These are phyloP conservation scores for Eulemur mongoz DNA, from an alignment of 2,797 vertebrate species.

Conservation along the genomic window DNA sequence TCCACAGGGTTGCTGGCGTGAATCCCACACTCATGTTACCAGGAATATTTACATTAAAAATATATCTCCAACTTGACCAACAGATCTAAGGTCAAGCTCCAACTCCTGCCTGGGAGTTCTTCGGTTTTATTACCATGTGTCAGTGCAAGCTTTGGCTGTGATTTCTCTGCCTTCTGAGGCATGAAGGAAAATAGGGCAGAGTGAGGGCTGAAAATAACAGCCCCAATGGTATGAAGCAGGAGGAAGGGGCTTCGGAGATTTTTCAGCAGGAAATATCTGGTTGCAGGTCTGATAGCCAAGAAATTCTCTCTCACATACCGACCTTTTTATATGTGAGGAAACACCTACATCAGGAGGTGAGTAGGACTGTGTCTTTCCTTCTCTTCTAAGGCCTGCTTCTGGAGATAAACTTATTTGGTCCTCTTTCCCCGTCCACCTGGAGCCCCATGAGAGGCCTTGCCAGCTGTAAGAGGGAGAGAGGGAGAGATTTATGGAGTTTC, in stretches of 20 bases:
- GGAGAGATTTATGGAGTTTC: not conserved
- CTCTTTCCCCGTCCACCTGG: constrained; percentile 71
- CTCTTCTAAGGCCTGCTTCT: constrained; percentile 75
- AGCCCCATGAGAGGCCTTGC: not conserved
- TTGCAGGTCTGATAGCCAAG: constrained; percentile 70
- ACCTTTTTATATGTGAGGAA: constrained; percentile 73
- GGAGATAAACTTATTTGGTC: constrained; percentile 27
- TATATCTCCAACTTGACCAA: constrained; percentile 69
- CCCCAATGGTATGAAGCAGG: constrained; percentile 27
- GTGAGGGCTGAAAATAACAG: constrained; percentile 74
- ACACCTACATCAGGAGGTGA: constrained; percentile 70
- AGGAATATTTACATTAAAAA: constrained; percentile 79
- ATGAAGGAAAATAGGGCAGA: constrained; percentile 34
- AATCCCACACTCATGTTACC: constrained; percentile 81
- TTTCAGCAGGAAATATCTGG: constrained; percentile 77
- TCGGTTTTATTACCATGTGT: constrained; percentile 75
- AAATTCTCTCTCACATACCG: constrained; percentile 65
- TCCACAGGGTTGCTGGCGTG: constrained; percentile 67
- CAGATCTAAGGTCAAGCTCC: constrained; percentile 75
- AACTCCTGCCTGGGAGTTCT: constrained; percentile 71
- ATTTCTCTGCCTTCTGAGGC: constrained; percentile 67
- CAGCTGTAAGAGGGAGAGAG: not conserved
- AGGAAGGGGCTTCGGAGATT: not conserved
- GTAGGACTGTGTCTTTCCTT: constrained; percentile 71
- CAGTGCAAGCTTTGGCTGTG: constrained; percentile 47